A percentile compares a stretch with the other conserved stretches of the same genome.
phyloP scores from a whole-genome alignment of 2,797 vertebrate species.

The Sebastes dallii region DNA sequence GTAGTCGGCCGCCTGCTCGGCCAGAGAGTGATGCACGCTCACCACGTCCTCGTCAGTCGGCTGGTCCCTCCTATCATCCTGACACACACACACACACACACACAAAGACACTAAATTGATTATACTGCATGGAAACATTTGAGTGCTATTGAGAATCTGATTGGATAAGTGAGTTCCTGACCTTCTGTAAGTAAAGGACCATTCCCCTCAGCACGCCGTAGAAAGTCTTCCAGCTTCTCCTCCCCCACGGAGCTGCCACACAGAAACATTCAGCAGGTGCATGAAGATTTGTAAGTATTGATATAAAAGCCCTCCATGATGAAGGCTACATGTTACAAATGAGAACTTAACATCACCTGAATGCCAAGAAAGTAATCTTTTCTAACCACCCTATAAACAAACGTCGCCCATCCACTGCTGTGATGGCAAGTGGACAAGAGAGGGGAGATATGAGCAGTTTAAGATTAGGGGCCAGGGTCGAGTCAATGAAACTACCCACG shows the following conservation, averaged over 20 bases:
- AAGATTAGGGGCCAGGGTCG: too few species aligned
- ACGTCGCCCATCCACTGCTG: too few species aligned
- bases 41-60: conserved; percentile 86
- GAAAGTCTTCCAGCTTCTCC: conserved; percentile 92
- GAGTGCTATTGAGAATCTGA: neutral
- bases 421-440: too few species aligned
- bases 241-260: conserved; percentile 90
- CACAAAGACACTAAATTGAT: neutral
- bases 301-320: neutral
- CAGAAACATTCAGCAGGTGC: conserved; percentile 7
- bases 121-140: rapidly evolving
- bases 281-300: neutral
- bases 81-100: neutral
- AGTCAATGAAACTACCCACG: too few species aligned
- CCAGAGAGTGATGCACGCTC: conserved; percentile 92
- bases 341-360: neutral
- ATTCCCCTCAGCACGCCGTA: conserved; percentile 88
- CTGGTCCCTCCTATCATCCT: conserved; percentile 79
- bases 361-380: neutral
- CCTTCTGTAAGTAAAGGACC: conserved; percentile 93
- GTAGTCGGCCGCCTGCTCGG: conserved; percentile 85
- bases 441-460: too few species aligned
- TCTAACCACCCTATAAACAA: too few species aligned
- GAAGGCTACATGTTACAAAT: neutral
- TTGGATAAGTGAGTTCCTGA: conserved; percentile 46